Evolutionary conservation across 2,797 vertebrate genomes (phyloP), one percentile per base, ranked within the genome.

Genomic region (Tragopan temminckii): DNA sequence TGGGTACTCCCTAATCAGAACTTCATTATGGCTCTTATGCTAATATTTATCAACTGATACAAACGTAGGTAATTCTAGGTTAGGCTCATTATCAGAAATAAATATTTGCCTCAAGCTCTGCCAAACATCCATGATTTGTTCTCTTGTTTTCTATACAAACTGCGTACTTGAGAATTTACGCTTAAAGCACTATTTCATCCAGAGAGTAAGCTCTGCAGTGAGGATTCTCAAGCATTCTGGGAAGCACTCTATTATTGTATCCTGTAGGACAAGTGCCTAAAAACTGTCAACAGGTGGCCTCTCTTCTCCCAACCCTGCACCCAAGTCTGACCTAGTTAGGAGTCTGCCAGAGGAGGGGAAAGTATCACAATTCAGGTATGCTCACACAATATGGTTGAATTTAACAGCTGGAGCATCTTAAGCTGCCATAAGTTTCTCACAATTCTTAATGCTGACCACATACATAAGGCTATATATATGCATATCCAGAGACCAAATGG

Each of bases 51-150:
- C 58, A 78, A 55, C 17, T 42, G 52, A 81, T 25, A 48, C 27
- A 81, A 90, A 90, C 59, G 25, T 0, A 67, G 67, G 40, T 45
- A 75, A 88, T 64, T 45, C 35, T 87, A 68, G 64, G 42, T 78
- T 61, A 77, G 78, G 45, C 48, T 19, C n/a, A 55, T 24, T 69
- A 88, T 57, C 70, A 91, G 85, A 75, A 93, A 45, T 35, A 59
- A 80, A 14, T 8, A 45, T 8, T 77, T 35, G 40, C 35, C 77
- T 42, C 45, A 85, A 80, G 58, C 57, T 68, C 69, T 78, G 62
- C 55, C 62, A 78, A 70, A 59, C 42, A 13, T 8, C n/a, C n/a
- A 14, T 14, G 38, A 76, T 84, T 45, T 69, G 38, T 58, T 80
- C 55, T 72, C 5, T 27, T 29, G 2, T 70, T 77, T 77, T 85